Evolutionary conservation across 2,888 invertebrate genomes (phyloP).

Genomic region (Dasysyrphus tricinctus): DNA sequence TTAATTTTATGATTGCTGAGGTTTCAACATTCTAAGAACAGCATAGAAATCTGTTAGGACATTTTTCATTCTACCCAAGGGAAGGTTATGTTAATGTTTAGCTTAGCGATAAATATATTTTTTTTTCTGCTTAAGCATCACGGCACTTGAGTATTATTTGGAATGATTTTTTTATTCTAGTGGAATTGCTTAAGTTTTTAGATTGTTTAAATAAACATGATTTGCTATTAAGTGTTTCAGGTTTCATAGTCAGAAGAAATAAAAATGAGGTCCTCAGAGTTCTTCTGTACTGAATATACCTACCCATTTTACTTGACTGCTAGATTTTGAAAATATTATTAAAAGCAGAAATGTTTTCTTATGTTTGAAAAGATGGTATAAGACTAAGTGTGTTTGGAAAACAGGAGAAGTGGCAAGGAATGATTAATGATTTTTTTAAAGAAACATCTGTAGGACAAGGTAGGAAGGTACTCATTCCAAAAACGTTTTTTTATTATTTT

Average conservation of each 20-base stretch:
- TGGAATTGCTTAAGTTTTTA: not conserved
- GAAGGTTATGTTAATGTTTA: constrained; percentile 34
- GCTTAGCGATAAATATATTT: not conserved
- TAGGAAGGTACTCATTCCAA: no score
- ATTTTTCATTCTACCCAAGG: constrained; percentile 34
- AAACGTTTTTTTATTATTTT: no score
- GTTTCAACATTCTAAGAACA: constrained; percentile 38
- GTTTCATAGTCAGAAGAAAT: no score
- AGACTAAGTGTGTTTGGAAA: no score
- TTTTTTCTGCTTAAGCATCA: not conserved
- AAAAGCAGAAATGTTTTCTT: no score
- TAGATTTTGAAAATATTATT: no score
- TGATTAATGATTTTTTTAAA: no score
- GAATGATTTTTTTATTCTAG: not conserved
- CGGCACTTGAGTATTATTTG: not conserved
- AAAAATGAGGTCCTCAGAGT: not conserved
- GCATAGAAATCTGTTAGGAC: constrained; percentile 22
- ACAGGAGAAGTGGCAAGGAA: no score
- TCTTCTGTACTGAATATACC: not conserved
- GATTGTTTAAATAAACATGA: not conserved
- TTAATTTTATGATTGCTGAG: constrained; percentile 49
- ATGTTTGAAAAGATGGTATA: no score
- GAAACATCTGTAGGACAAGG: no score
- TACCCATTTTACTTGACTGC: no score
- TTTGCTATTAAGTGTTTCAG: not conserved